Base-by-base conservation (phyloP, 2,113 vertebrate species). In the Colossoma macropomum region DNA sequence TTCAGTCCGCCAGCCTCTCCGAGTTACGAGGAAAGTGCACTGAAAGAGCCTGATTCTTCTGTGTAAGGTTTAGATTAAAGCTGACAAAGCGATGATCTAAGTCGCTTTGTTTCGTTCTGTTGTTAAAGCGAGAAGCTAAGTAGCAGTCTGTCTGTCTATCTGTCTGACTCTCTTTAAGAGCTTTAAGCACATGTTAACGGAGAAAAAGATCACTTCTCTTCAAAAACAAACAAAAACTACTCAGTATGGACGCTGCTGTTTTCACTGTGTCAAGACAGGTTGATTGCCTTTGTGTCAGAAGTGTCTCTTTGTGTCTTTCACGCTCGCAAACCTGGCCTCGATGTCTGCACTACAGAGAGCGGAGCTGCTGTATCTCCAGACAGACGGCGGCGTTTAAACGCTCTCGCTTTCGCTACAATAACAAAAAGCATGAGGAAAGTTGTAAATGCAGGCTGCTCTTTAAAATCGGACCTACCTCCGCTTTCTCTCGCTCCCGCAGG, bases 391-490 rank as follows among this genome's bases (percentile, higher is more conserved):
- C 12, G n/a, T 45, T 45, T 38, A 38, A 38, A 38, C 41, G 41
- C 41, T 45, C 9, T 19, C 12, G 3, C 8, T 34, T 65, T 56
- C 11, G 19, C 30, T 25, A 52, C 21, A 52, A 25, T 17, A 65
- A 54, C 15, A 25, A 48, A 30, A 59, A 17, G 27, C 21, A 54
- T 32, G 11, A 65, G 3, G 11, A 52, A 82, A 74, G 6, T 25
- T 32, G 10, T 45, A 70, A 80, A 68, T 15, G n/a, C 12, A 45
- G 56, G n/a, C 25, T 41, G 25, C 25, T n/a, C 19, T 77, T 79
- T 68, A 54, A 81, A 86, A 32, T 63, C 13, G 50, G 13, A 75
- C 86, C 70, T 84, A 87, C 86, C 86, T 75, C 81, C 59, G 63
- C 59, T 80, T 62, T 50, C 45, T 68, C 52, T 70, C 50, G 34